These are phyloP conservation scores for Drosophila lowei DNA, from an alignment of 1,140 invertebrate species.

Conservation along the genomic window DNA sequence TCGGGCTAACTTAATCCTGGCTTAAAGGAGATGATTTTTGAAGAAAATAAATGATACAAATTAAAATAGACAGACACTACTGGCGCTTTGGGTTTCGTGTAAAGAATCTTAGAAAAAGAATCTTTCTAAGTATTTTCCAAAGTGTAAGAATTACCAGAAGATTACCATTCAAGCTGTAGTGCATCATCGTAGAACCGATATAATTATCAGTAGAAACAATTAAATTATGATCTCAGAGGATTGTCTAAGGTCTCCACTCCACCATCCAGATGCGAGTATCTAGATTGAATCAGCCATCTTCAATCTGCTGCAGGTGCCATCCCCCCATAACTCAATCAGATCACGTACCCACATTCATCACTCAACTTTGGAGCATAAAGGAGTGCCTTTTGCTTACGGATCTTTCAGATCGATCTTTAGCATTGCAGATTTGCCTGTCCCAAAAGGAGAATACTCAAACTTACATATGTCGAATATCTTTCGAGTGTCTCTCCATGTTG, in stretches of 20 bases:
- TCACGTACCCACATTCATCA: slow-evolving; percentile 41
- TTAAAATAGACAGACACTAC: no score
- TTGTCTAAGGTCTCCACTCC: slow-evolving; percentile 5
- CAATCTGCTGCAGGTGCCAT: slow-evolving; percentile 2
- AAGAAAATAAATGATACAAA: no score
- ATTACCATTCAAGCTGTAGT: no score
- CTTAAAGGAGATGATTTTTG: not conserved
- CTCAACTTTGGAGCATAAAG: slow-evolving; percentile 20
- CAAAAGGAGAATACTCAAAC: not conserved
- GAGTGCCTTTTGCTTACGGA: slow-evolving; percentile 3
- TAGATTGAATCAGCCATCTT: not conserved
- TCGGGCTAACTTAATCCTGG: not conserved
- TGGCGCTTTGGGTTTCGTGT: no score
- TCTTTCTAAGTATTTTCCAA: no score
- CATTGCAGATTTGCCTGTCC: slow-evolving; percentile 23
- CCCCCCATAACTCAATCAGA: slow-evolving; percentile 18
- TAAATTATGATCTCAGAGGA: slow-evolving; percentile 4
- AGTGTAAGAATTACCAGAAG: no score
- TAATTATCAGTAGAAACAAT: slow-evolving; percentile 12
- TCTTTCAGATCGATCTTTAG: slow-evolving; percentile 16
- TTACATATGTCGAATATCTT: no score
- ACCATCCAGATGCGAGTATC: not conserved
- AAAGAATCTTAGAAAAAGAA: no score
- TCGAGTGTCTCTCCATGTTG: slow-evolving; percentile 43
- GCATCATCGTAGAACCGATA: no score